Conservation (phyloP, 2,797 vertebrate species). For the Euthynnus affinis region DNA sequence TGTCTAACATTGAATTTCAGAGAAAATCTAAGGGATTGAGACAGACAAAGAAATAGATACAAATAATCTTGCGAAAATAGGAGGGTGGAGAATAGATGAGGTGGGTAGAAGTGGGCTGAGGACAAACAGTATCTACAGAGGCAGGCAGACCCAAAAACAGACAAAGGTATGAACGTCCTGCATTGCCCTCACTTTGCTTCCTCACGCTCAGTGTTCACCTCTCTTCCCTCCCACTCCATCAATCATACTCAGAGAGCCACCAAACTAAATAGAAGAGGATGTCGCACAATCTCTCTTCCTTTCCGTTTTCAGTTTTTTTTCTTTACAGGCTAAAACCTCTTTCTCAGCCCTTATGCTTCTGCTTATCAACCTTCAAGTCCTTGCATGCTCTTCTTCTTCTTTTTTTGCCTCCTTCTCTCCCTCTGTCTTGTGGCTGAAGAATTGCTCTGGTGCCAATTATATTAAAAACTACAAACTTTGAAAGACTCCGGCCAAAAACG, state of each 20-base stretch:
- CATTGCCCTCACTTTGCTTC: conserved; percentile 67
- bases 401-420: conserved; percentile 11
- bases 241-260: conserved; percentile 79
- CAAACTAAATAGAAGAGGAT: conserved; percentile 81
- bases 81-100: conserved; percentile 14
- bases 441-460: conserved; percentile 65
- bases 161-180: conserved; percentile 55
- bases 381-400: conserved; percentile 52
- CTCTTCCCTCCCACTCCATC: conserved; percentile 77
- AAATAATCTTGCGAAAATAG: conserved; percentile 27
- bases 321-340: conserved; percentile 60
- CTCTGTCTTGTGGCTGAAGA: conserved; percentile 37
- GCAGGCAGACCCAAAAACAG: conserved; percentile 48
- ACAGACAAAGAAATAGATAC: conserved; percentile 22
- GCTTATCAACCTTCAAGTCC: conserved; percentile 69
- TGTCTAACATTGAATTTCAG: conserved; percentile 13
- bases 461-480: conserved; percentile 74
- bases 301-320: conserved; percentile 34
- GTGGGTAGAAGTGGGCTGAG: conserved; percentile 27
- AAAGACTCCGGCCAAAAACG: conserved; percentile 68
- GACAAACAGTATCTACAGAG: conserved; percentile 19
- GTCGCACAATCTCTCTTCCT: conserved; percentile 73
- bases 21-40: background rate
- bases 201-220: conserved; percentile 56
- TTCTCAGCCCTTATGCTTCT: conserved; percentile 38